Base-by-base conservation (phyloP, 2,113 vertebrate species). In the Oxygymnocypris stewartii region DNA sequence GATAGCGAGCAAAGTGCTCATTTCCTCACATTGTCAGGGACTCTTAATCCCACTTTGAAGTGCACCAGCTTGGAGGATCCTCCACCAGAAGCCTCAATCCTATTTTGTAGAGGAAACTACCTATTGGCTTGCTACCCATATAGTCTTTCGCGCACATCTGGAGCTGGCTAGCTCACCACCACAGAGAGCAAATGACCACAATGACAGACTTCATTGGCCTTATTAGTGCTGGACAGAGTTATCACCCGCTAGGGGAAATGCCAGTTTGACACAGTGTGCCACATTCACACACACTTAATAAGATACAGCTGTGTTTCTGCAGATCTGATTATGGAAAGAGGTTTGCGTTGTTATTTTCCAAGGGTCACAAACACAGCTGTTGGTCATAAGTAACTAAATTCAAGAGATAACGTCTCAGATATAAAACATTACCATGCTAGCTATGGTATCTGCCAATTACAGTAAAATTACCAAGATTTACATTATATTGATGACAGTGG, bases 31-130 rank as follows among this genome's bases (percentile, higher is more conserved):
- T 84, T 84, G 71, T 84, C 77, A 23, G 49, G 74, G 87, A 23
- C 16, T 84, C 69, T 51, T 69, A 85, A 63, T 37, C 79, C 63
- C 5, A 1, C 79, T 87, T 88, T 85, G 75, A 87, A 86, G 83
- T 87, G 82, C 4, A 20, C 35, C 85, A 87, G 79, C 65, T 85
- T 87, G 61, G 57, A 87, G 40, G 9, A 44, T 65, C 79, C n/a
- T 42, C 40, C 59, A 65, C 13, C 7, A 0, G 12, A n/a, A 47
- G 37, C 37, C 79, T 28, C 59, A 87, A 88, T 86, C 87, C 37
- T 85, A 3, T 59, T 79, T 47, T n/a, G 35, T 35, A 35, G 44
- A 84, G 77, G 79, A 59, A 84, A 76, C 73, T 71, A 14, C 54
- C 23, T 42, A 82, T n/a, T 1, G 7, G 4, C 2, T 49, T 40